Conservation (phyloP, 2,797 vertebrate species). For the Triplophysa yarkandensis region DNA sequence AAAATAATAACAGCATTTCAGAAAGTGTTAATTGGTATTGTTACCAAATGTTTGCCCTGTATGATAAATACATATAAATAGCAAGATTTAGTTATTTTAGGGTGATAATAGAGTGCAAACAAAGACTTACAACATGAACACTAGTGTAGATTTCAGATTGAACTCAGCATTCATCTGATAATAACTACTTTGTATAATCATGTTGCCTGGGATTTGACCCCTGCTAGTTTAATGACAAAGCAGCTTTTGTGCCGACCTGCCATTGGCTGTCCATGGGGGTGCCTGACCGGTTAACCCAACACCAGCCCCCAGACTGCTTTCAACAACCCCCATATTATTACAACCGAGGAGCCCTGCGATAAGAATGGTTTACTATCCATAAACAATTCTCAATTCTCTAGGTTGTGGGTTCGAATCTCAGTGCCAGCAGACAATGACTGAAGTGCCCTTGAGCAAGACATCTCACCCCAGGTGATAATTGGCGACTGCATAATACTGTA, state of each 20-base stretch:
- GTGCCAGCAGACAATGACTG: too few species aligned
- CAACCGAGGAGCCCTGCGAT: conserved; percentile 7
- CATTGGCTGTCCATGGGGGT: conserved; percentile 55
- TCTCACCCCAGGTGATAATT: too few species aligned
- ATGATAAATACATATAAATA: conserved; percentile 41
- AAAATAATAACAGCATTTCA: conserved; percentile 11
- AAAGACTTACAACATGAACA: conserved; percentile 37
- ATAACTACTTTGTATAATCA: conserved; percentile 54
- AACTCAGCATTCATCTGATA: conserved; percentile 52
- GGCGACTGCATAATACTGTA: too few species aligned
- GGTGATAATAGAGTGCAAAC: background rate
- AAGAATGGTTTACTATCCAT: conserved; percentile 19
- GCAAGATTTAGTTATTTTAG: background rate
- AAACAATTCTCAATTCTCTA: conserved; percentile 33
- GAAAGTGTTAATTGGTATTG: background rate
- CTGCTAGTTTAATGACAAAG: conserved; percentile 62
- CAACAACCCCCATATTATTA: conserved; percentile 35
- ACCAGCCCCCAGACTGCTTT: conserved; percentile 21
- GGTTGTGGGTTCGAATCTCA: too few species aligned
- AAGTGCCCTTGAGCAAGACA: too few species aligned
- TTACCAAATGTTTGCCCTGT: background rate
- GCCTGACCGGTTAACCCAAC: conserved; percentile 47
- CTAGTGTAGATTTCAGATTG: conserved; percentile 55
- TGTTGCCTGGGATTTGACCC: conserved; percentile 39
- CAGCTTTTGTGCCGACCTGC: conserved; percentile 55